Evolutionary conservation across 2,888 invertebrate genomes (phyloP).

Genomic region (Ernsta delagoae): DNA sequence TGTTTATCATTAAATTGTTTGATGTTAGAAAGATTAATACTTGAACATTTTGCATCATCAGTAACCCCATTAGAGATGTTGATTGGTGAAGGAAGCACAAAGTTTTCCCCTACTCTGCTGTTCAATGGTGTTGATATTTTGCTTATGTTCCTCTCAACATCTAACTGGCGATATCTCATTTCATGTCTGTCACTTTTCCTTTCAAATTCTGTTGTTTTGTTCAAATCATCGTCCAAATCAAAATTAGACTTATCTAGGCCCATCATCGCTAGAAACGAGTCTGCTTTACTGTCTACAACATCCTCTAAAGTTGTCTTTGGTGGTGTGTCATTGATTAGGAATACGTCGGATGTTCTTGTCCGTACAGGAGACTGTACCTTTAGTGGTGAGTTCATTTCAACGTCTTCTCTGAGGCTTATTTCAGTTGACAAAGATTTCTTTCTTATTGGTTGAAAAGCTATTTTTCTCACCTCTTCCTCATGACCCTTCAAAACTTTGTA

Average conservation of each 20-base stretch:
- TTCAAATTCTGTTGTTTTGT: slow-evolving; percentile 60
- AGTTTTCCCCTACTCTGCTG: slow-evolving; percentile 58
- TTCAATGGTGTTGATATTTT: slow-evolving; percentile 75
- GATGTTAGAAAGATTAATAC: slow-evolving; percentile 51
- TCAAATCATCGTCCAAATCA: slow-evolving; percentile 61
- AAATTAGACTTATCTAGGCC: slow-evolving; percentile 70
- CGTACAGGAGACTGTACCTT: slow-evolving; percentile 59
- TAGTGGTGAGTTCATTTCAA: slow-evolving; percentile 55
- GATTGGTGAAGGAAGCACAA: slow-evolving; percentile 64
- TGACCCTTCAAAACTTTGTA: slow-evolving; percentile 78
- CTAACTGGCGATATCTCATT: slow-evolving; percentile 55
- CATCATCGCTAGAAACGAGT: slow-evolving; percentile 76
- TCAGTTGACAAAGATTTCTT: slow-evolving; percentile 65
- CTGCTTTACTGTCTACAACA: slow-evolving; percentile 62
- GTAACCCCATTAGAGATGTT: slow-evolving; percentile 54
- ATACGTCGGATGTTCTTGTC: slow-evolving; percentile 69
- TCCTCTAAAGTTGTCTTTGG: slow-evolving; percentile 55
- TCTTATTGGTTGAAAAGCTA: slow-evolving; percentile 74
- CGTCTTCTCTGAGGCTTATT: slow-evolving; percentile 73
- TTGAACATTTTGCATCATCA: slow-evolving; percentile 56
- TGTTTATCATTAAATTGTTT: slow-evolving; percentile 48
- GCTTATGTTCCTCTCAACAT: slow-evolving; percentile 67
- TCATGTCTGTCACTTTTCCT: slow-evolving; percentile 64
- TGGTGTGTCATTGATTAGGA: slow-evolving; percentile 69
- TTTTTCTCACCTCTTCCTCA: slow-evolving; percentile 73